Evolutionary conservation across 2,113 vertebrate genomes (phyloP), one percentile per base, ranked within the genome.

Genomic region (Micronycteris hirsuta): DNA sequence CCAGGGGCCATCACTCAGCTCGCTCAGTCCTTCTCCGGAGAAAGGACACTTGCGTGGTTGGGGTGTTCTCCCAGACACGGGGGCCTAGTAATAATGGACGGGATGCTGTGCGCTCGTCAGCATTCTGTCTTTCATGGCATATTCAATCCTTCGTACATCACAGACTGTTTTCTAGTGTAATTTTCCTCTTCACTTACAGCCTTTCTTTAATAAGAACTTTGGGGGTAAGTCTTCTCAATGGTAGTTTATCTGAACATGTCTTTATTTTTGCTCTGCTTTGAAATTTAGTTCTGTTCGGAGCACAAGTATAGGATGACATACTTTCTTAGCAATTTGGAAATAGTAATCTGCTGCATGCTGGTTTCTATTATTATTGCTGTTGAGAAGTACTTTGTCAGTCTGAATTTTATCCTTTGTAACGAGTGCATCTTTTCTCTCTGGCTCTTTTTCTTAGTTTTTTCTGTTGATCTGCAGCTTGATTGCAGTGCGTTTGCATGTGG

Each of bases 171-270:
- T 26, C n/a, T 77, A 16, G 3, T 33, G 4, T 41, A 14, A 15
- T 85, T 89, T 96, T 61, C 65, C 20, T 68, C 49, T 91, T 41
- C 19, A 11, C 1, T 43, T 78, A n/a, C 2, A 82, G 26, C 28
- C 10, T 94, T 61, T 28, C 41, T 91, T 83, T 65, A 47, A 7
- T 70, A 43, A 78, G 20, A 12, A 84, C 76, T 16, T 68, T 0
- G 52, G 45, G 61, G 63, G 19, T 14, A n/a, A 47, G 36, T 73
- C 54, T 80, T 63, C 49, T 87, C 63, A 6, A 5, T 74, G 31
- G 20, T 41, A 38, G 47, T 73, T 65, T 73, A 38, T 58, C n/a
- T 74, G 36, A 61, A 91, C 89, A 96, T 47, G 47, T n/a, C 45
- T 14, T 61, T 24, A 56, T 45, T 65, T 93, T 89, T 83, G 28